A percentile compares a stretch with the other conserved stretches of the same genome.
phyloP scores from a whole-genome alignment of 2,888 invertebrate species.

The Crematogaster levior region DNA sequence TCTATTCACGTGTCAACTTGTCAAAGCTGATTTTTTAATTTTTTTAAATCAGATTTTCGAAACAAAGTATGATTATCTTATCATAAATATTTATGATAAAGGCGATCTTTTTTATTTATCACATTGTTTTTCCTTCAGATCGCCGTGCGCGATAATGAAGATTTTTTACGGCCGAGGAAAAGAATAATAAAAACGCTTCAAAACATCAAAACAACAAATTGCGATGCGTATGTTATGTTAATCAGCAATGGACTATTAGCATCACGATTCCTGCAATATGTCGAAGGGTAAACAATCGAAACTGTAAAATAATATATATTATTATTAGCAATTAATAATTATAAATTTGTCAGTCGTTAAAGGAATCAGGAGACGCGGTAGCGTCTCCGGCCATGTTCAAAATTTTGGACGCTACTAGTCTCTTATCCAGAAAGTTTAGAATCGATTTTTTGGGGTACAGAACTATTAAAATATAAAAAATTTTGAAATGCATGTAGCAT shows the following conservation, averaged over 20 bases:
- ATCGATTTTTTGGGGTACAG: too few species aligned
- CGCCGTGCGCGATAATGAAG: slow-evolving; percentile 78
- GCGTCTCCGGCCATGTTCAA: too few species aligned
- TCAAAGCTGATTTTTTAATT: too few species aligned
- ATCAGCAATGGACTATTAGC: slow-evolving; percentile 91
- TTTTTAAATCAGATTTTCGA: too few species aligned
- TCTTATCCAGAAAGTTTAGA: too few species aligned
- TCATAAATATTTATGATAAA: not conserved
- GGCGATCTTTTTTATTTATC: not conserved
- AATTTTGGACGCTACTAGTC: too few species aligned
- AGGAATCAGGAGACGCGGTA: too few species aligned
- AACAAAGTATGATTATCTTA: not conserved
- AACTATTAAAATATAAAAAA: too few species aligned
- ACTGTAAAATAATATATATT: not conserved
- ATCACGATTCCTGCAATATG: slow-evolving; percentile 89
- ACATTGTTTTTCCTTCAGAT: slow-evolving; percentile 70
- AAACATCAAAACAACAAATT: slow-evolving; percentile 87
- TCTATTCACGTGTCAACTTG: too few species aligned
- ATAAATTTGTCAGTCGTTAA: not conserved
- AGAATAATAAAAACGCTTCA: slow-evolving; percentile 69
- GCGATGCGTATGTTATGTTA: slow-evolving; percentile 90
- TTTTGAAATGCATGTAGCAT: too few species aligned
- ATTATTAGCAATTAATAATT: not conserved
- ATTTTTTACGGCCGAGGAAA: slow-evolving; percentile 75
- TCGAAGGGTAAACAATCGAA: slow-evolving; percentile 87